Evolutionary conservation across 2,113 vertebrate species (phyloP).

Genomic region (Nerophis ophidion): DNA sequence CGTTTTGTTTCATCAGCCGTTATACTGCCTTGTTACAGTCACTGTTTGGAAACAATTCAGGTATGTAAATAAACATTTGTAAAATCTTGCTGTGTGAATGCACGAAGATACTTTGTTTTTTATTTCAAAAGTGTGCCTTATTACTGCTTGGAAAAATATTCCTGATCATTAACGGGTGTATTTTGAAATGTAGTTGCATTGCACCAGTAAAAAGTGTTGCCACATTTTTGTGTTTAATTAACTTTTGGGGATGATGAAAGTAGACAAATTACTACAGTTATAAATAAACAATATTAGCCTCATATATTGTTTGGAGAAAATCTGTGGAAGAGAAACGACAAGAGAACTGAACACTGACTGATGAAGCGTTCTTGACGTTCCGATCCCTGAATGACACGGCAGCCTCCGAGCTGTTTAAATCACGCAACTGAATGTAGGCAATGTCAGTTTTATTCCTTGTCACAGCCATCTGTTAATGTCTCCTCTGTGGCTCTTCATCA

Average conservation of each 20-base stretch:
- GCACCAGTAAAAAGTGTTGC: too few species aligned
- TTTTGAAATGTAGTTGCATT: too few species aligned
- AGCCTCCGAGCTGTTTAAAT: conserved; percentile 41
- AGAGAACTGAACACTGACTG: conserved; percentile 32
- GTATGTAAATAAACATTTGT: too few species aligned
- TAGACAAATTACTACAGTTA: neutral
- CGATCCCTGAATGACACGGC: conserved; percentile 28
- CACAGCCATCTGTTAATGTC: conserved; percentile 20
- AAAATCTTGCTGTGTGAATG: too few species aligned
- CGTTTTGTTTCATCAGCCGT: too few species aligned
- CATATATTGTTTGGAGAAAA: conserved; percentile 15
- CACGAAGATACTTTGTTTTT: too few species aligned
- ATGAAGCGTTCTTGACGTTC: conserved; percentile 48
- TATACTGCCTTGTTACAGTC: too few species aligned
- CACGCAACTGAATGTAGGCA: conserved; percentile 37
- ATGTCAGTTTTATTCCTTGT: conserved; percentile 47
- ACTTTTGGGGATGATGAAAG: neutral
- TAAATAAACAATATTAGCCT: conserved; percentile 13
- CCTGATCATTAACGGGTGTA: too few species aligned
- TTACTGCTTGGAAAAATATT: too few species aligned
- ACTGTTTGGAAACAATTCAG: too few species aligned
- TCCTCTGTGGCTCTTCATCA: conserved; percentile 50
- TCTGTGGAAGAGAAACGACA: conserved; percentile 35
- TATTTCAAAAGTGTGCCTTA: too few species aligned
- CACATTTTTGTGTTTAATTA: neutral